Evolutionary conservation across 2,888 invertebrate species (phyloP), one percentile per base, ranked within the genome.

Genomic region (Embidobia sp.): DNA sequence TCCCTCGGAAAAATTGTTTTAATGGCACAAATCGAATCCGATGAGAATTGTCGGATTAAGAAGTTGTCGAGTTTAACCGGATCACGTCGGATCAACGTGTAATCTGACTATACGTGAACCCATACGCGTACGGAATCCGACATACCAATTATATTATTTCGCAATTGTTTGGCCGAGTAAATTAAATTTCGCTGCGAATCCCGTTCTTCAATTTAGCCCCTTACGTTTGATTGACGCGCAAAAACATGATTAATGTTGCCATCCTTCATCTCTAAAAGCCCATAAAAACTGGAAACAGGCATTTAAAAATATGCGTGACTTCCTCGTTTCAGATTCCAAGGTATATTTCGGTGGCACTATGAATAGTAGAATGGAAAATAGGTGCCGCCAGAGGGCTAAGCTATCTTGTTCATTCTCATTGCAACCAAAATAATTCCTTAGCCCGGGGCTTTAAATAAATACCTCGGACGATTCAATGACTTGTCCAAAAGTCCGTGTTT

Each of bases 361-460:
- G 81, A 85, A 86, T 86, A 85, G 81, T 55, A 19, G 55, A 80
- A 82, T 81, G 79, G 80, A 67, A 84, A 84, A 78, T 80, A 74
- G 81, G 51, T 59, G 76, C 35, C 57, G 74, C 67, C 77, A 79
- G 67, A 84, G 79, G 82, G 81, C 75, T 76, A 82, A 64, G 82
- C 70, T 80, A 79, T 80, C 70, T 80, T 70, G 73, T 63, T 59
- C 57, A 63, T 55, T 77, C 57, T 55, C 33, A 51, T 74, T 67
- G 61, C 42, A 57, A n/a, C 80, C 49, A 53, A 81, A 85, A 84
- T 82, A 82, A 63, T 74, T 59, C 18, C 35, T 46, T 10, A 10
- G 37, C 35, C 33, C 3, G 27, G 22, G 18, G 29, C 66, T 64
- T 70, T 46, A 70, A 66, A 70, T 76, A 70, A 76, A 53, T 35